Evolutionary conservation across 2,888 invertebrate genomes (phyloP).

Genomic region (Ptilodon capucinus): DNA sequence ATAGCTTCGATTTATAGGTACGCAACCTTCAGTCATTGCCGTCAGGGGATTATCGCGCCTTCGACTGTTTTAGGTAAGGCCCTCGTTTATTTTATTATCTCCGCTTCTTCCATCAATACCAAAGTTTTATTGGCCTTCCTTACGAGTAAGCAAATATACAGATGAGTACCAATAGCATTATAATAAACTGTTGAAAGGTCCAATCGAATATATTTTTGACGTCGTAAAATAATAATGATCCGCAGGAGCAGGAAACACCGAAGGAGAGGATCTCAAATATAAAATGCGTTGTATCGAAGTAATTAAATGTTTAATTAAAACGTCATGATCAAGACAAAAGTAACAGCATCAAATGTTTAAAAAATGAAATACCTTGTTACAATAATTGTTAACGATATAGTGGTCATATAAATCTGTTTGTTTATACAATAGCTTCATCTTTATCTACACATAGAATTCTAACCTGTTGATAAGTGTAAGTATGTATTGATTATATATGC

Average conservation of each 20-base stretch:
- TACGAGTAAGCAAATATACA: background rate
- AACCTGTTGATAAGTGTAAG: constrained; percentile 14
- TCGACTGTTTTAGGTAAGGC: background rate
- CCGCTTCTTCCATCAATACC: background rate
- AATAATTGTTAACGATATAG: constrained; percentile 46
- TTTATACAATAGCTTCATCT: constrained; percentile 44
- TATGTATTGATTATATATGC: constrained; percentile 10
- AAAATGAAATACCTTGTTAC: constrained; percentile 63
- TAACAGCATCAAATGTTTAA: constrained; percentile 74
- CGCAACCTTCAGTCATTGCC: constrained; percentile 49
- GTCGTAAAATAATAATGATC: constrained; percentile 2
- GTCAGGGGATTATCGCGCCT: constrained; percentile 1
- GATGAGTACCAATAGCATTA: background rate
- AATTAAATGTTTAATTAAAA: constrained; percentile 77
- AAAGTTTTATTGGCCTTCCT: constrained; percentile 14
- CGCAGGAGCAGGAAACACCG: background rate
- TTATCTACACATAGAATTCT: constrained; percentile 34
- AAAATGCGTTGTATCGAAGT: constrained; percentile 47
- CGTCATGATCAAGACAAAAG: constrained; percentile 76
- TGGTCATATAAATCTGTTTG: constrained; percentile 47
- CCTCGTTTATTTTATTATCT: background rate
- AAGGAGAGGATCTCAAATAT: constrained; percentile 12
- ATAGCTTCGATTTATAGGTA: constrained; percentile 23
- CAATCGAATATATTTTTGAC: background rate
- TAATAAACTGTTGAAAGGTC: background rate